Conservation (phyloP, 1,140 invertebrate genomes). For the Diorhabda carinulata region DNA sequence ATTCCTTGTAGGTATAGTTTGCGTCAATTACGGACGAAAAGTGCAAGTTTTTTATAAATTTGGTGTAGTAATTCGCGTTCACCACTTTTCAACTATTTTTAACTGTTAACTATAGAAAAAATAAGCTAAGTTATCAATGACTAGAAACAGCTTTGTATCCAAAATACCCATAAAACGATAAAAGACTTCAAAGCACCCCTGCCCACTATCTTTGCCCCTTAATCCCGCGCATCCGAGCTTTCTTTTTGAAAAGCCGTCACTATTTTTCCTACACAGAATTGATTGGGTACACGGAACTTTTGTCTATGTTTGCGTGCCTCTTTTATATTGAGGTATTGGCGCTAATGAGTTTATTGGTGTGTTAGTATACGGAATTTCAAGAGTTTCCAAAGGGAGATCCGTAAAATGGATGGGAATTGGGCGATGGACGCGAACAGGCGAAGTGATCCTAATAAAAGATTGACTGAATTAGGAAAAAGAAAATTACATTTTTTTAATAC, state of each 20-base stretch:
- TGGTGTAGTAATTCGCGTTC: conserved; percentile 7
- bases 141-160: conserved; percentile 8
- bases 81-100: conserved; percentile 7
- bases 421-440: conserved; percentile 5
- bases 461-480: too few relatives aligned
- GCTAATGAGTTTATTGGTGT: not conserved
- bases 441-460: not conserved
- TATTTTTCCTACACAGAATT: conserved; percentile 5
- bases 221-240: not conserved
- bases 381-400: not conserved
- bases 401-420: conserved; percentile 7
- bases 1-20: conserved; percentile 9
- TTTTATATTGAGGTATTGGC: conserved; percentile 6
- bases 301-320: conserved; percentile 7
- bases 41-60: conserved; percentile 7
- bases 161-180: conserved; percentile 8
- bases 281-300: conserved; percentile 8
- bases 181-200: conserved; percentile 4
- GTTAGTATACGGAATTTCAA: not conserved
- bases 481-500: too few relatives aligned
- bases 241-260: not conserved
- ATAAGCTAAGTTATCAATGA: conserved; percentile 4
- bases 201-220: not conserved
- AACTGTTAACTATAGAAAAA: conserved; percentile 7
- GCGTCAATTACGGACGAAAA: conserved; percentile 4